Evolutionary conservation across 2,888 invertebrate species (phyloP), one percentile per base, ranked within the genome.

Genomic region (Caenorhabditis auriculariae): DNA sequence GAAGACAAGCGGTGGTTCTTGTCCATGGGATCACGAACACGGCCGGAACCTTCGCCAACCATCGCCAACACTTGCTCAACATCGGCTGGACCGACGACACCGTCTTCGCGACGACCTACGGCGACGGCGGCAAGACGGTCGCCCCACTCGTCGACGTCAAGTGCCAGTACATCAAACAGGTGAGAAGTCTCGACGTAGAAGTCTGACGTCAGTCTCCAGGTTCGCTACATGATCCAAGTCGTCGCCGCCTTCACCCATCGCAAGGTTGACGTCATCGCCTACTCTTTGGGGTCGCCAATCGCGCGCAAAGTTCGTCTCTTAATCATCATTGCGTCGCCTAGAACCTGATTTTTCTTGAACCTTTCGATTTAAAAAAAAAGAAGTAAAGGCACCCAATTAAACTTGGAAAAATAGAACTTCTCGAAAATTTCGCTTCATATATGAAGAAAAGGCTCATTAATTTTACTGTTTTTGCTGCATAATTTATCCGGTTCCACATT

Each of bases 261-360:
- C 12, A 63, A 75, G 53, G 75, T 77, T 6, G 73, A 77, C 50
- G 56, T 77, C 4, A 60, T 77, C 27, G 77, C 64, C 15, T 76
- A 73, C 45, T 79, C 78, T 4, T 66, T 77, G 69, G 77, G 77
- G 7, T 69, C 72, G 7, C 77, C 77, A 2, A 61, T 78, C 38
- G 68, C 72, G 5, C 38, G 76, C 38, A 77, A 77, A 48, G 69
- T 72, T 5, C n/a, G n/a, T n/a, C n/a, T n/a, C n/a, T n/a, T n/a
- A n/a, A n/a, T n/a, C n/a, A n/a, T n/a, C n/a, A n/a, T n/a, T n/a
- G n/a, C n/a, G n/a, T n/a, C n/a, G n/a, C n/a, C n/a, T n/a, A n/a
- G n/a, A n/a, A n/a, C n/a, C n/a, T n/a, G n/a, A n/a, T n/a, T n/a
- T n/a, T n/a, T n/a, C n/a, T n/a, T n/a, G n/a, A n/a, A n/a, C n/a